Conservation (phyloP, 2,888 invertebrate genomes). For the Dyspetes luteomarginatus region DNA sequence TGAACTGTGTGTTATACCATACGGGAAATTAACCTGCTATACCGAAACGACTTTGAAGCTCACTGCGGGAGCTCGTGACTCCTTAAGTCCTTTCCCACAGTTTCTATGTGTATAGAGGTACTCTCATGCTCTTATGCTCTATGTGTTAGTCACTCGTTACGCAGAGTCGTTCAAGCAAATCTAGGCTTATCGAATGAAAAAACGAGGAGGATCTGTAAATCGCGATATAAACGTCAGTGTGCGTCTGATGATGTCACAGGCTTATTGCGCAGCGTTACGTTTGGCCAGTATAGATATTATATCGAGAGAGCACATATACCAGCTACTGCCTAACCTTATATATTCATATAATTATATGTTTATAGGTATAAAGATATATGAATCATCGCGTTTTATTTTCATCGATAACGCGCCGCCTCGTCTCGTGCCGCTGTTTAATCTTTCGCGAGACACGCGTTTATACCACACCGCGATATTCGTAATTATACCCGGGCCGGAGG, state of each 20-base stretch:
- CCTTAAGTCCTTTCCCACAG: conserved; percentile 43
- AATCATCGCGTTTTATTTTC: conserved; percentile 62
- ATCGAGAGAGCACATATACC: conserved; percentile 19
- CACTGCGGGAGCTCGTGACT: conserved; percentile 34
- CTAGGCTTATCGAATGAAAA: conserved; percentile 42
- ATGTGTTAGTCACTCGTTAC: conserved; percentile 26
- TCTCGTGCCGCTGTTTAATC: conserved; percentile 45
- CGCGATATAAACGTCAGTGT: conserved; percentile 60
- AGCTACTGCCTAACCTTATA: background rate
- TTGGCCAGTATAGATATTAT: conserved; percentile 47
- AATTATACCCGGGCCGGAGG: conserved; percentile 36
- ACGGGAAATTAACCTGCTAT: conserved; percentile 57
- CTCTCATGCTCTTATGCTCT: background rate
- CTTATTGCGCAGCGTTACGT: conserved; percentile 54
- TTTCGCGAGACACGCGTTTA: conserved; percentile 15
- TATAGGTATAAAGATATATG: conserved; percentile 17
- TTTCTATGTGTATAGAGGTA: background rate
- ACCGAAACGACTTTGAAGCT: conserved; percentile 54
- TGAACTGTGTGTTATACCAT: conserved; percentile 37
- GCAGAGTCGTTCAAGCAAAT: conserved; percentile 47
- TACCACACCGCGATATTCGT: conserved; percentile 25
- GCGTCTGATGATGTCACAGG: conserved; percentile 56
- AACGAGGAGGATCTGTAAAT: conserved; percentile 58
- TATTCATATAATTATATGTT: background rate
- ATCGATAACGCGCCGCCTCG: conserved; percentile 53